phyloP scores from a whole-genome alignment of 2,888 invertebrate species.

The Dioctria linearis region DNA sequence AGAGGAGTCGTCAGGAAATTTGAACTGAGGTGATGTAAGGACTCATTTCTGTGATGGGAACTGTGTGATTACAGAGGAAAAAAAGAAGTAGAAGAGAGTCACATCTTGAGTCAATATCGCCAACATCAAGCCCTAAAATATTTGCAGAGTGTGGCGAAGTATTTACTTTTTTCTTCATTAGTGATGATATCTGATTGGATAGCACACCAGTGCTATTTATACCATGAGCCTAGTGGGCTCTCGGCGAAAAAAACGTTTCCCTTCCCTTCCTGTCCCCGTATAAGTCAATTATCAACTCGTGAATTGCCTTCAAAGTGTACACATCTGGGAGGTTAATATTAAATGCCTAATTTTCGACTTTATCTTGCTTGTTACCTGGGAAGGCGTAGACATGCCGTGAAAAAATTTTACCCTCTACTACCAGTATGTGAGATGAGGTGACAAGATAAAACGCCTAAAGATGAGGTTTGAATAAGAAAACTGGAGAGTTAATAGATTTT shows the following conservation, averaged over 20 bases:
- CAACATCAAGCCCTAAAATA: constrained; percentile 3
- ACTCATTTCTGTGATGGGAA: not conserved
- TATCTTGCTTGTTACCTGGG: not conserved
- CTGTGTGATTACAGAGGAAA: not conserved
- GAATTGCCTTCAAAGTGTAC: not conserved
- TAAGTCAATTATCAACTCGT: constrained; percentile 35
- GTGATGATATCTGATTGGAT: not conserved
- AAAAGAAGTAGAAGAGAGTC: not conserved
- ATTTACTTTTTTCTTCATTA: constrained; percentile 15
- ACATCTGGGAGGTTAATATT: constrained; percentile 5
- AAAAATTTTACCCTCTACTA: no score
- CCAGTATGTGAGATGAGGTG: no score
- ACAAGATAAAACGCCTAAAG: no score
- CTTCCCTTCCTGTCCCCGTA: constrained; percentile 1
- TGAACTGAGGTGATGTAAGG: not conserved
- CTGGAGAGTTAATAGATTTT: no score
- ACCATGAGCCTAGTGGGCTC: not conserved
- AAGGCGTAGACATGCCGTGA: not conserved
- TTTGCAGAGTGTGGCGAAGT: constrained; percentile 9
- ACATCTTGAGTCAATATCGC: constrained; percentile 16
- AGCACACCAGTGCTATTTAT: no score
- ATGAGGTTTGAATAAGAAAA: no score
- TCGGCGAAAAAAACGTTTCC: not conserved
- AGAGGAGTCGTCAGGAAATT: not conserved
- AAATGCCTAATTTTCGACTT: not conserved